Base-by-base conservation (phyloP, 2,888 invertebrate species). In the Caenorhabditis drosophilae region DNA sequence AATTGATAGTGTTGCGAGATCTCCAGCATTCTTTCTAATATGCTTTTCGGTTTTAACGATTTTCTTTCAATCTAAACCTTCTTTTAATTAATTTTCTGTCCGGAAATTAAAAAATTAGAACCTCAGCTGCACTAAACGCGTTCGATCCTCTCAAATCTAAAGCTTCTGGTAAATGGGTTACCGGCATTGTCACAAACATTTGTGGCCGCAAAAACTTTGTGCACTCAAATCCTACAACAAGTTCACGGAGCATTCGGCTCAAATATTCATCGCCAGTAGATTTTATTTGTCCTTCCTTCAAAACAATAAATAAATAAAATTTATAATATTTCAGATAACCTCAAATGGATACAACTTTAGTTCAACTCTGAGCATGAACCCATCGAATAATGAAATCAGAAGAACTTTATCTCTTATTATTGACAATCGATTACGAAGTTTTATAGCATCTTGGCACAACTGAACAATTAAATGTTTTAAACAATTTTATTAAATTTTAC, bases 141-240 rank as follows among this genome's bases (percentile, higher is more conserved):
- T 53, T 63, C 6, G 78, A 75, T 18, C 79, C 80, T 26, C 80
- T 58, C 18, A 73, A 41, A 54, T 80, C 79, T 26, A 80, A 47
- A 16, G 26, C 44, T 46, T 79, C 77, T 4, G 72, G 69, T 11
- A 76, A 66, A 38, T 64, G 61, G 15, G 77, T 78, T 9, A 74
- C 53, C 6, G 77, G 77, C 36, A 79, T 58, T 0, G 70, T 64
- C 46, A 75, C 71, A 44, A 80, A 77, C 41, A 70, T 55, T 35
- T 73, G 70, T 6, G 73, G 69, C 15, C 72, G 53, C 1, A 67
- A 18, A 50, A 61, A 64, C 16, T 69, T 60, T 11, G 67, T 67
- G 36, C 72, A 67, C 36, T 78, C 55, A 25, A 73, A 69, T 3
- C 71, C 64, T 9, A 78, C 56, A 22, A 78, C 66, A 45, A 78